These are phyloP conservation scores for Willisornis vidua DNA, from an alignment of 2,113 vertebrate genomes.

Conservation along the genomic window DNA sequence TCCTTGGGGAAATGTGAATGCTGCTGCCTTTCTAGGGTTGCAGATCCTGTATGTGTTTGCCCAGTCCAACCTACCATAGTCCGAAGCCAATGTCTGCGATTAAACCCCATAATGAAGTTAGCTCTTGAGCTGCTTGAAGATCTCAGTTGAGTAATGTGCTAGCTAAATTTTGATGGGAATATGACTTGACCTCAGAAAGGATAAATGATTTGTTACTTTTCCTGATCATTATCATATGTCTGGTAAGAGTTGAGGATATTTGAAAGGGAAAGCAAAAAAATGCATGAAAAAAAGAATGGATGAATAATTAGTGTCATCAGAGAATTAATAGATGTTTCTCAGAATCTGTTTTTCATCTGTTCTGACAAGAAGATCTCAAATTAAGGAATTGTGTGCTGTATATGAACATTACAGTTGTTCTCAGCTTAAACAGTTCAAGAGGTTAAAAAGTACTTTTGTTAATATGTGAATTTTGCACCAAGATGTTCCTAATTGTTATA, in stretches of 20 bases:
- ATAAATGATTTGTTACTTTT: not conserved
- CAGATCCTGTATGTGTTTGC: not conserved
- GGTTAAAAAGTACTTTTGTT: not conserved
- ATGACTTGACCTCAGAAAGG: not conserved
- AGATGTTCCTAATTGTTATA: not conserved
- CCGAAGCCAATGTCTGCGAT: not conserved
- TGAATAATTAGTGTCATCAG: not conserved
- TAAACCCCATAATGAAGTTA: not conserved
- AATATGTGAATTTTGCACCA: not conserved
- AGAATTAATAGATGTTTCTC: not conserved
- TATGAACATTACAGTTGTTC: not conserved
- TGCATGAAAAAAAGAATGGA: accelerated
- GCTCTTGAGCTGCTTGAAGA: not conserved
- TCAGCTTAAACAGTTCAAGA: not conserved
- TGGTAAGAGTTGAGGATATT: not conserved
- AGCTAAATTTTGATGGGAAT: not conserved
- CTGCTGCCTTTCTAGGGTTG: not conserved
- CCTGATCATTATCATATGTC: not conserved
- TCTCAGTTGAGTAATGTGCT: not conserved
- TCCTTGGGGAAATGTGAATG: not conserved
- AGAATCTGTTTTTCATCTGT: not conserved
- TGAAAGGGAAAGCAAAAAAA: not conserved
- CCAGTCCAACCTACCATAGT: not conserved
- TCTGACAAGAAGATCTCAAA: not conserved
- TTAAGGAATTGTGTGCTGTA: not conserved